Percentiles rank a stretch among this genome's conserved stretches.
Evolutionary conservation across 2,113 vertebrate genomes (phyloP).

Genomic region (Prunella himalayana): DNA sequence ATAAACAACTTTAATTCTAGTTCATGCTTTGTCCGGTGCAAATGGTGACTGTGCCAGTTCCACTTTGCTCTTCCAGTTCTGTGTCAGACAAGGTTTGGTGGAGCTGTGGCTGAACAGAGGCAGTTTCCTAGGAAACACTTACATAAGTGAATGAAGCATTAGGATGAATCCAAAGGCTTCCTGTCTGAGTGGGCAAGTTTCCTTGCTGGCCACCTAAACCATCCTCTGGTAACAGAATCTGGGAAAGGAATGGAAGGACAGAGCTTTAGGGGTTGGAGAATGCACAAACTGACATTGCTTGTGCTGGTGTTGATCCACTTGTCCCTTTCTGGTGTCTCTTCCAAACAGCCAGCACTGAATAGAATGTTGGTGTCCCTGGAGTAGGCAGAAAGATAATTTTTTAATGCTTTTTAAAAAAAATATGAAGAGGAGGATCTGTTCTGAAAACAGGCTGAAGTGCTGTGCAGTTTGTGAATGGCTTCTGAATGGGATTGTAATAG

Average conservation of each 20-base stretch:
- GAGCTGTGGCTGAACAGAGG: neutral
- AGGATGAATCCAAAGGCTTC: neutral
- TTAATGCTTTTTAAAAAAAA: neutral
- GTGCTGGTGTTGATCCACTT: neutral
- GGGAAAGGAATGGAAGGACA: neutral
- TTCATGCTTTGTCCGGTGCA: neutral
- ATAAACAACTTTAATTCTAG: neutral
- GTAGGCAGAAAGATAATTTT: neutral
- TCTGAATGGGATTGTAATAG: neutral
- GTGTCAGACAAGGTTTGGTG: neutral
- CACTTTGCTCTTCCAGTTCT: neutral
- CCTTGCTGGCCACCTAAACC: neutral
- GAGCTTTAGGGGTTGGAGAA: neutral
- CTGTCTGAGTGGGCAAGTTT: neutral
- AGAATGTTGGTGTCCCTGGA: neutral
- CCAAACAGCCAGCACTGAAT: neutral
- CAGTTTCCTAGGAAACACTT: constrained; percentile 41
- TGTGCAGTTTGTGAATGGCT: neutral
- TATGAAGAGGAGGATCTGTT: neutral
- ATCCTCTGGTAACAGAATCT: neutral
- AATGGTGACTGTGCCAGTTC: neutral
- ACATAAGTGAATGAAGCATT: neutral
- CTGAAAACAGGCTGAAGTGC: neutral
- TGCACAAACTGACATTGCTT: neutral
- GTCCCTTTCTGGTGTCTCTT: neutral